Evolutionary conservation across 2,797 vertebrate species (phyloP).

Genomic region (Distichodus sexfasciatus): DNA sequence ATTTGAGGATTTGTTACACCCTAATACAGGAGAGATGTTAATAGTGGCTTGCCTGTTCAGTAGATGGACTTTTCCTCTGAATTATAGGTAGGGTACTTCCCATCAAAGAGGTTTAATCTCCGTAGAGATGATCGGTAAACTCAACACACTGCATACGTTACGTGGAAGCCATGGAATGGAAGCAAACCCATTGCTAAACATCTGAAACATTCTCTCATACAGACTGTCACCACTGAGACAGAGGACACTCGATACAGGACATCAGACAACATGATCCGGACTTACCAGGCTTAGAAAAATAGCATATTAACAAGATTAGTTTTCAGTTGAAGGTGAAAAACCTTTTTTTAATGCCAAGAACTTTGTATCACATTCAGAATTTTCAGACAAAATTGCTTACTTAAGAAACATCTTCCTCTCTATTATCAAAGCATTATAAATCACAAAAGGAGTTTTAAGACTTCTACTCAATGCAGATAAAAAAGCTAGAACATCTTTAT

Average conservation of each 20-base stretch:
- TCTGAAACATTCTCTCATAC: conserved; percentile 18
- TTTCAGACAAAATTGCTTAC: not conserved
- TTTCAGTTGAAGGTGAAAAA: conserved; percentile 24
- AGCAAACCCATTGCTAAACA: conserved; percentile 9
- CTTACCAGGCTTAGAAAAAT: conserved; percentile 43
- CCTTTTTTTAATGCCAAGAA: not conserved
- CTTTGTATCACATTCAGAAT: conserved; percentile 3
- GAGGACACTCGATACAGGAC: conserved; percentile 1
- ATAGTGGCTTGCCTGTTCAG: conserved; percentile 32
- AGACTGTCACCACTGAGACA: conserved; percentile 4
- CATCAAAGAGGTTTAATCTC: conserved; percentile 20
- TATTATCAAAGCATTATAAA: conserved; percentile 13
- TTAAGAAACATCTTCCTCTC: not conserved
- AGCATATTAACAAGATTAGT: conserved; percentile 17
- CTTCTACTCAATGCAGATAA: not conserved
- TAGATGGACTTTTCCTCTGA: not conserved
- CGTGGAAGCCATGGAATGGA: not conserved
- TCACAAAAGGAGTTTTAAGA: conserved; percentile 8
- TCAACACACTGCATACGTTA: not conserved
- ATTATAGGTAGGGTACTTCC: conserved; percentile 7
- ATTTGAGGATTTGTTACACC: conserved; percentile 22
- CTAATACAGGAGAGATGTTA: conserved; percentile 13
- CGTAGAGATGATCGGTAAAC: not conserved
- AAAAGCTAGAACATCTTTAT: conserved; percentile 24
- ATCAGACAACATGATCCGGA: conserved; percentile 27